Evolutionary conservation across 2,888 invertebrate species (phyloP).

Genomic region (Brachypalpus laphriformis): DNA sequence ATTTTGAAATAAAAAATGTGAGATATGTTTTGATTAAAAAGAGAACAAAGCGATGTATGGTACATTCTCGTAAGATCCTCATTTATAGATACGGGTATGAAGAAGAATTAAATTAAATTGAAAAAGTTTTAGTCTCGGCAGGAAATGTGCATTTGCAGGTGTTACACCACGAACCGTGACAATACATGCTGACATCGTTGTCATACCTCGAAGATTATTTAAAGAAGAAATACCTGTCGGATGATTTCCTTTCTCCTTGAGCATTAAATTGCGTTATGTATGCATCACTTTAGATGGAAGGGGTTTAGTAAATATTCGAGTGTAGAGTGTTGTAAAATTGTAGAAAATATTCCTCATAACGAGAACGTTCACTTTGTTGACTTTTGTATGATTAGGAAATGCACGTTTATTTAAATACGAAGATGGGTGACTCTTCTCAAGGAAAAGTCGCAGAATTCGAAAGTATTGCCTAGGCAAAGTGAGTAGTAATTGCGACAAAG

Average conservation of each 20-base stretch:
- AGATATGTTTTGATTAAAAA: neutral
- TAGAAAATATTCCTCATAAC: no score
- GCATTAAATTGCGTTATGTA: neutral
- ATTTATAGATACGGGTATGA: neutral
- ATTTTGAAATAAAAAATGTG: no score
- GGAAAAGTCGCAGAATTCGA: no score
- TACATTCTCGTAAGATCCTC: neutral
- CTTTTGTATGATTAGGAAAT: no score
- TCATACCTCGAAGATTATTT: neutral
- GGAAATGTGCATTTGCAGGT: neutral
- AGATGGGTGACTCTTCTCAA: no score
- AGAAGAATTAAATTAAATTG: neutral
- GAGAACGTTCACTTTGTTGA: no score
- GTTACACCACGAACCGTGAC: neutral
- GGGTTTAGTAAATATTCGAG: no score
- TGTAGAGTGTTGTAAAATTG: no score
- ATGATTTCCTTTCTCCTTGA: neutral
- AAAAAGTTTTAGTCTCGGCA: neutral
- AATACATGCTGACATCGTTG: neutral
- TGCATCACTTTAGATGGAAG: no score
- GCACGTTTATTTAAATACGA: no score
- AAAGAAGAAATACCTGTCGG: neutral
- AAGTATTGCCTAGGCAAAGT: no score
- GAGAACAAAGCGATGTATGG: neutral
- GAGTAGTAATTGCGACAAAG: no score